Conservation (phyloP, 1,140 invertebrate genomes). For the Chlorops oryzae region DNA sequence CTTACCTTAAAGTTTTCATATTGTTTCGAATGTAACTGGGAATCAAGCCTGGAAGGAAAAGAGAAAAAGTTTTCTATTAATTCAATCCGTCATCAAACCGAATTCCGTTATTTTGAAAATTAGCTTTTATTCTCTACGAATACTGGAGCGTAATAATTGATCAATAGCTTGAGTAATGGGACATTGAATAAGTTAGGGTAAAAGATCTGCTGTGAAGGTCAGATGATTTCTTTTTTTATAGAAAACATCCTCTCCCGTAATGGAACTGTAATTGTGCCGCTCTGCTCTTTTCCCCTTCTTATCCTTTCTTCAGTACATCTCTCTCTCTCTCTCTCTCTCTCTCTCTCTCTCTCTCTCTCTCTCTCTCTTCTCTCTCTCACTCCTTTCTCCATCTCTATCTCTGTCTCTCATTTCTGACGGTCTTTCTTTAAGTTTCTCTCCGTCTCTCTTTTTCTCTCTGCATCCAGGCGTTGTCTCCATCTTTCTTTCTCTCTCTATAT, state of each 20-base stretch:
- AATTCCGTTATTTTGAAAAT: too few relatives aligned
- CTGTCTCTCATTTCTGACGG: neutral
- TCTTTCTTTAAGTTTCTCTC: neutral
- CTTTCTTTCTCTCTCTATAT: neutral
- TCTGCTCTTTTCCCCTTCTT: neutral
- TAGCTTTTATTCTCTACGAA: too few relatives aligned
- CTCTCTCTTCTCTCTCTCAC: neutral
- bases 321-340: constrained; percentile 8
- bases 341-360: neutral
- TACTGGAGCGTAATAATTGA: neutral
- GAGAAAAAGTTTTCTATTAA: too few relatives aligned
- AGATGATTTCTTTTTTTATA: neutral
- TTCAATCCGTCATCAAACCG: too few relatives aligned
- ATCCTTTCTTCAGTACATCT: neutral
- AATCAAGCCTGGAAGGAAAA: too few relatives aligned
- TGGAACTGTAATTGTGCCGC: neutral
- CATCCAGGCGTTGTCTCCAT: neutral
- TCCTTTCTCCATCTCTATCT: neutral
- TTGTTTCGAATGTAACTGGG: too few relatives aligned
- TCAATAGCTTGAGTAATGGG: neutral
- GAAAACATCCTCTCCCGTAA: neutral
- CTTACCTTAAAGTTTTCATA: too few relatives aligned
- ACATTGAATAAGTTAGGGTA: neutral
- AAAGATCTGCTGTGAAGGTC: neutral
- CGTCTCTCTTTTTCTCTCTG: constrained; percentile 7